Conservation (phyloP, 2,888 invertebrate genomes). For the Plutella xylostella region DNA sequence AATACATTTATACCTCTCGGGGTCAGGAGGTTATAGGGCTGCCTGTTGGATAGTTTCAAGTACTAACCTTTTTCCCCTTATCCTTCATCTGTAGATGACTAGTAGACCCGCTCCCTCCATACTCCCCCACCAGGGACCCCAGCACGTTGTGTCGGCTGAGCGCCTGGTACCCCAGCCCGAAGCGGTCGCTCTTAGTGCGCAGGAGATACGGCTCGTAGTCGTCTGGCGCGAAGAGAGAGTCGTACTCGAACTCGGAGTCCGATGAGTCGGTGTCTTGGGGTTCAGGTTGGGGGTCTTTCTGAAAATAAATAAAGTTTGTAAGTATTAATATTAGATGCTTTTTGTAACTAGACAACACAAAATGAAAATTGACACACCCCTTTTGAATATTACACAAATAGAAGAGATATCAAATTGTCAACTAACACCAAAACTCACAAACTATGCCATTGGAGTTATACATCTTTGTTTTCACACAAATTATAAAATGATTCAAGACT, state of each 20-base stretch:
- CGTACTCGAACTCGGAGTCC: slow-evolving; percentile 59
- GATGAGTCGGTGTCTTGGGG: slow-evolving; percentile 43
- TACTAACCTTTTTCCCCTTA: slow-evolving; percentile 51
- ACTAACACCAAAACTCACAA: too few relatives aligned
- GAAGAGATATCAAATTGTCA: too few relatives aligned
- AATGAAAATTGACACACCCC: too few relatives aligned
- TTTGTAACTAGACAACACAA: too few relatives aligned
- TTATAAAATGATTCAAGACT: too few relatives aligned
- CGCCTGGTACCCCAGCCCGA: slow-evolving; percentile 83
- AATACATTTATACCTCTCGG: too few relatives aligned
- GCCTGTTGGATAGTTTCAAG: background rate
- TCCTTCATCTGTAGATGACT: slow-evolving; percentile 57
- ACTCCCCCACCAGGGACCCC: slow-evolving; percentile 42
- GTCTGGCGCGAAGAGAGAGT: slow-evolving; percentile 80
- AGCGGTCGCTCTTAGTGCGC: slow-evolving; percentile 82
- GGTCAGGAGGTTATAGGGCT: too few relatives aligned
- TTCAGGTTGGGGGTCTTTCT: slow-evolving; percentile 24
- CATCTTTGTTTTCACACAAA: too few relatives aligned
- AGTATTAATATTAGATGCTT: too few relatives aligned
- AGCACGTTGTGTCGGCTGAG: slow-evolving; percentile 75
- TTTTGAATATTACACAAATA: too few relatives aligned
- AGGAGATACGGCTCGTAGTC: slow-evolving; percentile 82
- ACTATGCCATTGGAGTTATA: too few relatives aligned
- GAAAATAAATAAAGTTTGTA: too few relatives aligned
- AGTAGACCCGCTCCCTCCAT: slow-evolving; percentile 34